Evolutionary conservation across 2,113 vertebrate genomes (phyloP).

Genomic region (Lasiurus cinereus): DNA sequence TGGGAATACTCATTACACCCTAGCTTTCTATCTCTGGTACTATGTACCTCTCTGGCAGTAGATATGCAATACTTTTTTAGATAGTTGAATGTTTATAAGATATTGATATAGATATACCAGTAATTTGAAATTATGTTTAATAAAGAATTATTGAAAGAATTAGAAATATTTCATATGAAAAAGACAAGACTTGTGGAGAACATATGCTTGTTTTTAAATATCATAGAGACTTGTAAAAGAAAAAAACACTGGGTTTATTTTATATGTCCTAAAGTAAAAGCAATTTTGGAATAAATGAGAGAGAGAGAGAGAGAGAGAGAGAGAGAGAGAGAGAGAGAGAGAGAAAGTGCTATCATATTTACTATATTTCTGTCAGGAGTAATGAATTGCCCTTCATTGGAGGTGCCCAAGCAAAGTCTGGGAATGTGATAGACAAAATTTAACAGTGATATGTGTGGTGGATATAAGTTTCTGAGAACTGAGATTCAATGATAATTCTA

Average conservation of each 20-base stretch:
- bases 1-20: not conserved
- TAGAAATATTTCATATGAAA: constrained; percentile 36
- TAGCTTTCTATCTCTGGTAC: not conserved
- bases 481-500: not conserved
- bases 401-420: not conserved
- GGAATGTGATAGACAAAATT: not conserved
- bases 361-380: not conserved
- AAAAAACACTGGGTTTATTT: not conserved
- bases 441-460: not conserved
- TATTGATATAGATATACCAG: not conserved
- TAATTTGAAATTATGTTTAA: constrained; percentile 34
- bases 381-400: not conserved
- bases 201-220: constrained; percentile 9
- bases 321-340: not conserved
- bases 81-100: constrained; percentile 18
- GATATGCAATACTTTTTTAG: not conserved
- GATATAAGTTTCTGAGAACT: not conserved
- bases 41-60: not conserved
- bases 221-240: not conserved
- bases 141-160: not conserved
- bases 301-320: not conserved
- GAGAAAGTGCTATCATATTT: not conserved
- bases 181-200: not conserved
- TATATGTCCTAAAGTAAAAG: not conserved
- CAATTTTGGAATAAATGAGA: not conserved